Percentiles rank a stretch among this genome's conserved stretches.
phyloP scores from a whole-genome alignment of 2,888 invertebrate species.

The Piscicola geometra region DNA sequence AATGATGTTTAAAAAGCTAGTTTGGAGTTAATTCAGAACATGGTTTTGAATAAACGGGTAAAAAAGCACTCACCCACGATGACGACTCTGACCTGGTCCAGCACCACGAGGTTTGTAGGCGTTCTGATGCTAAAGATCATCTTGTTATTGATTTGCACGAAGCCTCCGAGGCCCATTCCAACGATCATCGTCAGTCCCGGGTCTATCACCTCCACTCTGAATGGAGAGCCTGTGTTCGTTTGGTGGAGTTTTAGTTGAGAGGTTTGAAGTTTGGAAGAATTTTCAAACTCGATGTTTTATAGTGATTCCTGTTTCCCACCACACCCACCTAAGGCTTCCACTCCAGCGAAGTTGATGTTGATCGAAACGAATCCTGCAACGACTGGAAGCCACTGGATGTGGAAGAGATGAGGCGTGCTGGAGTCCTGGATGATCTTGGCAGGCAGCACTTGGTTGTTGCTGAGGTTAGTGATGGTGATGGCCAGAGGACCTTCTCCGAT shows the following conservation, averaged over 20 bases:
- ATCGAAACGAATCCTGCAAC: constrained; percentile 66
- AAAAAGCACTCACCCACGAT: constrained; percentile 3
- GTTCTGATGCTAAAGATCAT: not conserved
- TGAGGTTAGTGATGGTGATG: constrained; percentile 69
- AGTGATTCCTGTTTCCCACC: not conserved
- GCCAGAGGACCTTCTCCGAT: constrained; percentile 78
- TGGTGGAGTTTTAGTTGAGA: too few species aligned
- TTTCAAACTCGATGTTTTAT: too few species aligned
- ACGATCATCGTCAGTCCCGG: constrained; percentile 46
- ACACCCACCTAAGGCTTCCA: constrained; percentile 69
- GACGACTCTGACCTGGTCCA: constrained; percentile 10
- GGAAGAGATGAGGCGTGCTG: constrained; percentile 53
- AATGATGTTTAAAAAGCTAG: not conserved
- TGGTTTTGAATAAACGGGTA: not conserved
- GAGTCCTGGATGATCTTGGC: constrained; percentile 70
- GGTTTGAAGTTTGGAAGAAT: too few species aligned
- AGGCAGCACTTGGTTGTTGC: constrained; percentile 59
- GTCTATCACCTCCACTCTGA: constrained; percentile 56
- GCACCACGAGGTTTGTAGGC: not conserved
- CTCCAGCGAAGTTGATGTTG: constrained; percentile 88
- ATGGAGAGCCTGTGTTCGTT: constrained; percentile 50
- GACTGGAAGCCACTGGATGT: constrained; percentile 60
- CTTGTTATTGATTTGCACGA: not conserved
- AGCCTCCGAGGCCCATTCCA: not conserved
- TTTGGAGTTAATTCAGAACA: not conserved